Base-by-base conservation (phyloP, 2,797 vertebrate species). In the Esox lucius region DNA sequence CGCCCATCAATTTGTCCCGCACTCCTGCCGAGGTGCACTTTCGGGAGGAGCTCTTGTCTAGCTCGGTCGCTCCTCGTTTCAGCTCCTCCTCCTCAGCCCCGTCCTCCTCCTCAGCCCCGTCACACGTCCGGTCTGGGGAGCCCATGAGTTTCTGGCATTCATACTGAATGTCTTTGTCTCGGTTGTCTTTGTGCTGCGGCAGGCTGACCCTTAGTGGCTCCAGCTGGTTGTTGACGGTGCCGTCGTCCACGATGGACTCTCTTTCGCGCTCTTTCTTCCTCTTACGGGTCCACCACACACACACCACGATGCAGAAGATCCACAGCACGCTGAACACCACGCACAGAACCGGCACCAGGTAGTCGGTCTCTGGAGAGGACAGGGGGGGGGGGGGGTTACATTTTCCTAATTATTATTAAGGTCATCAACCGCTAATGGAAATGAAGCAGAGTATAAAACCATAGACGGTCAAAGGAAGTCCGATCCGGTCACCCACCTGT, bases 281-380 rank as follows among this genome's bases (percentile, higher is more conserved):
- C 82, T 97, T 98, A 64, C 96, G 94, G 1, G 93, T 97, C 97
- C 97, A 98, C 94, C 96, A 97, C 13, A 97, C 89, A 0, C 96
- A 98, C 51, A 98, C 88, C 11, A 93, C 93, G 66, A 96, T 93
- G 66, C 97, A 98, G 75, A 93, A 94, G 86, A 97, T 86, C 94
- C 97, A 99, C 19, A 98, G 93, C 80, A 96, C 74, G 19, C 94
- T 93, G 90, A 97, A 98, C 42, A 96, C 88, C 0, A 85, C 91
- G n/a, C 96, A 96, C 77, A 98, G 92, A 80, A 95, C 88, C 0
- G 95, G 95, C 53, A 98, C 93, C 87, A 98, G 91, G 87, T 95
- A 96, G 77, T 93, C 35, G 7, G 35, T 7, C 35, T 39, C 97
- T 99, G 85, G 19, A 35, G 72, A 31, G 33, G 64, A n/a, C n/a